Evolutionary conservation across 2,113 vertebrate genomes (phyloP).

Genomic region (Pavo muticus): DNA sequence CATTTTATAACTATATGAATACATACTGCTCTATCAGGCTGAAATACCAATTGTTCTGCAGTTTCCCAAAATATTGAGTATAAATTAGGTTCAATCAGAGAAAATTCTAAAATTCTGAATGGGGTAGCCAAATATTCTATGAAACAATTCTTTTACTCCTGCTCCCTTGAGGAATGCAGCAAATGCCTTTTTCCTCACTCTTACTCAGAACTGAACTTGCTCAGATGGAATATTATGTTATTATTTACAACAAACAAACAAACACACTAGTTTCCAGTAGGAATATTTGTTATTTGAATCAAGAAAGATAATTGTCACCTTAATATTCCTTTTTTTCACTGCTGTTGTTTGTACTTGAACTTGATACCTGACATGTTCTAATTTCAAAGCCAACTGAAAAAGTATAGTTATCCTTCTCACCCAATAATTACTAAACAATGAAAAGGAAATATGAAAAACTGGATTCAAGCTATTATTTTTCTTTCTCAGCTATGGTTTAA

Average conservation of each 20-base stretch:
- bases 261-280: background rate
- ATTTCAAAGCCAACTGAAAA: background rate
- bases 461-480: background rate
- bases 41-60: background rate
- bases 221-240: background rate
- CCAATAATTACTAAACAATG: background rate
- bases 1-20: background rate
- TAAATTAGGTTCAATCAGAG: background rate
- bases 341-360: background rate
- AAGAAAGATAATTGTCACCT: background rate
- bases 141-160: background rate
- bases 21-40: background rate
- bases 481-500: background rate
- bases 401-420: background rate
- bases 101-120: background rate
- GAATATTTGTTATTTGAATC: background rate
- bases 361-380: background rate
- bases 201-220: background rate
- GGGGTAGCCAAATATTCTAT: background rate
- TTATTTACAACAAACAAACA: too few relatives aligned
- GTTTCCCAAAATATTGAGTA: background rate
- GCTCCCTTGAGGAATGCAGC: background rate
- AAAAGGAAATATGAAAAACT: background rate
- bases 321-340: background rate
- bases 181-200: background rate